Percentiles rank a stretch among this genome's conserved stretches.
These are phyloP conservation scores for Philotrypesis tridentata DNA, from an alignment of 1,140 invertebrate genomes.

Conservation along the genomic window DNA sequence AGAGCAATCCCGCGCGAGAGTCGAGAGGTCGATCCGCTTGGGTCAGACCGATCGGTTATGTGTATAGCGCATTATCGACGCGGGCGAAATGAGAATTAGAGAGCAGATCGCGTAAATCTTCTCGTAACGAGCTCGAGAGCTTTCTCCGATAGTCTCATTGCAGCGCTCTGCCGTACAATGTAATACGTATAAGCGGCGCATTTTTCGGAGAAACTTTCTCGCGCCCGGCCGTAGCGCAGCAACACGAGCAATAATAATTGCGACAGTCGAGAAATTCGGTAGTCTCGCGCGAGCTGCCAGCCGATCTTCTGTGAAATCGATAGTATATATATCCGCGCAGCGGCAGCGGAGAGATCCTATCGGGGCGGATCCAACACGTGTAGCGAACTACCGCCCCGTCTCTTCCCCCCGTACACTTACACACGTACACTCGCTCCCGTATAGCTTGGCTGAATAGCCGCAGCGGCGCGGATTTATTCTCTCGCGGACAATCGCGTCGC, in stretches of 20 bases:
- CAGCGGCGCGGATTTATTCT: neutral
- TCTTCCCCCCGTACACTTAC: neutral
- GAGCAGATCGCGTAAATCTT: neutral
- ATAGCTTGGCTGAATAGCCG: neutral
- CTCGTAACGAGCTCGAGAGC: neutral
- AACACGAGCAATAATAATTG: neutral
- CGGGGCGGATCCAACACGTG: conserved; percentile 70
- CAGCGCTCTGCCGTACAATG: too few relatives aligned
- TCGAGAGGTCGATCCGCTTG: neutral
- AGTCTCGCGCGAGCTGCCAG: conserved; percentile 46
- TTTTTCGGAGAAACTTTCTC: too few relatives aligned
- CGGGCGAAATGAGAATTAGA: neutral
- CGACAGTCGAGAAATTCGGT: conserved; percentile 32
- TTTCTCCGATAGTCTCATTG: too few relatives aligned
- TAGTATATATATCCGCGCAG: conserved; percentile 60
- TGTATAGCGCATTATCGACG: too few relatives aligned
- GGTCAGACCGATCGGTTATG: neutral
- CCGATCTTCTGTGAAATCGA: conserved; percentile 70
- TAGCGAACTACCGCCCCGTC: conserved; percentile 68
- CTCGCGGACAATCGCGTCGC: neutral
- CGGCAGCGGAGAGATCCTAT: conserved; percentile 64
- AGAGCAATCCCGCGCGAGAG: neutral
- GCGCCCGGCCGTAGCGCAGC: too few relatives aligned
- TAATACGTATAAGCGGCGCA: too few relatives aligned
- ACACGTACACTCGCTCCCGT: neutral